Conservation (phyloP, 1,140 invertebrate genomes). For the Heliconius congener region DNA sequence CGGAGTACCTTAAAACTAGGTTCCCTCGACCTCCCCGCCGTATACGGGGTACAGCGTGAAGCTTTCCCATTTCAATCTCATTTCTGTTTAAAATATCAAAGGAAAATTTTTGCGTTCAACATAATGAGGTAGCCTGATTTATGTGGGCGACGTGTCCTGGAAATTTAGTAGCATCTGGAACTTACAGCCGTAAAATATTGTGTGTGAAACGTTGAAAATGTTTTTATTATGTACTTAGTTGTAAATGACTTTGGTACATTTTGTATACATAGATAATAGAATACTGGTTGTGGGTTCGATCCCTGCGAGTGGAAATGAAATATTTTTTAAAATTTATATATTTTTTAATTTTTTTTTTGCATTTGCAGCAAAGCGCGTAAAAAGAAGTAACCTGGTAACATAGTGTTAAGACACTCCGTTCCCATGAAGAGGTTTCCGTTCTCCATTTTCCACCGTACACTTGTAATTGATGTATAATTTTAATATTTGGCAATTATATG, state of each 20-base stretch:
- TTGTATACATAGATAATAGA: not conserved
- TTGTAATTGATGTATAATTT: no score
- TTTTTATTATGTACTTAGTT: not conserved
- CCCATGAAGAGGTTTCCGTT: no score
- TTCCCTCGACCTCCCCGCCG: no score
- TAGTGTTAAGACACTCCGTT: no score
- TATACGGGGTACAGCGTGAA: not conserved
- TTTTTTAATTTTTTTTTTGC: no score
- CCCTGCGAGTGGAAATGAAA: not conserved
- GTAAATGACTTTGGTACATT: not conserved
- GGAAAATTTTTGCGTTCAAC: not conserved
- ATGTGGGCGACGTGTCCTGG: slow-evolving; percentile 2
- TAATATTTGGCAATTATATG: no score
- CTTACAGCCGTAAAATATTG: slow-evolving; percentile 13
- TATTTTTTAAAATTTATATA: no score
- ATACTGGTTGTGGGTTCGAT: not conserved
- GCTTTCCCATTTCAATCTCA: not conserved
- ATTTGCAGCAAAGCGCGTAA: no score
- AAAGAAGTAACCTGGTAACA: no score
- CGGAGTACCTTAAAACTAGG: no score
- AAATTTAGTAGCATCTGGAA: slow-evolving; percentile 17
- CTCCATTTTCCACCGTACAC: no score
- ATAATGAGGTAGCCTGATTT: slow-evolving; percentile 8
- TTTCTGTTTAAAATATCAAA: slow-evolving; percentile 2
- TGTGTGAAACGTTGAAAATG: not conserved